These are phyloP conservation scores for human DNA, from an alignment of 2,113 vertebrate genomes.

Conservation along the genomic window DNA sequence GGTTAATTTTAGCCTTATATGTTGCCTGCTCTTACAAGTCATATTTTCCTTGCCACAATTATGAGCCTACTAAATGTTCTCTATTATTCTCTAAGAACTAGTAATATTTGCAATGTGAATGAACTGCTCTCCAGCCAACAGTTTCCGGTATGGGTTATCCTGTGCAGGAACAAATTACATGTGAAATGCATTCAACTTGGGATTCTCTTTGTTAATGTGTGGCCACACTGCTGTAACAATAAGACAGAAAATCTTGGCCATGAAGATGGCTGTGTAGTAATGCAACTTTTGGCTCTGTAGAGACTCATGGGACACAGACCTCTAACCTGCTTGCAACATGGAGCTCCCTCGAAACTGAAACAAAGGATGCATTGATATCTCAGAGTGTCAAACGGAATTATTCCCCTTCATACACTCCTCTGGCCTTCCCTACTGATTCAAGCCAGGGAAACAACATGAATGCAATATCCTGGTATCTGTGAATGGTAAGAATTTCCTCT, in stretches of 20 bases:
- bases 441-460: constrained; percentile 16
- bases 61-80: neutral
- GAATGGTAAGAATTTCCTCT: constrained; percentile 13
- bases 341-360: constrained; percentile 41
- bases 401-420: neutral
- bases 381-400: constrained; percentile 50
- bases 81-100: neutral
- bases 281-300: neutral
- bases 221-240: neutral
- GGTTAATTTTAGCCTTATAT: neutral
- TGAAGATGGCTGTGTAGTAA: neutral
- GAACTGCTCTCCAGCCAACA: neutral
- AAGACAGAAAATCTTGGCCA: neutral
- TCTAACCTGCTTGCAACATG: neutral
- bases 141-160: neutral
- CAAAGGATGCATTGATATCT: neutral
- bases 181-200: neutral
- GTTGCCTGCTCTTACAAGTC: neutral
- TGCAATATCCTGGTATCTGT: neutral
- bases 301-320: neutral
- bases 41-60: neutral
- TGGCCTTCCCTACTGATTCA: neutral
- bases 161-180: neutral
- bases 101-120: neutral
- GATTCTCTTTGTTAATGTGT: neutral